Percentiles rank a stretch among this genome's conserved stretches.
These are phyloP conservation scores for Strigamia crassipes DNA, from an alignment of 2,888 invertebrate species.

Conservation along the genomic window DNA sequence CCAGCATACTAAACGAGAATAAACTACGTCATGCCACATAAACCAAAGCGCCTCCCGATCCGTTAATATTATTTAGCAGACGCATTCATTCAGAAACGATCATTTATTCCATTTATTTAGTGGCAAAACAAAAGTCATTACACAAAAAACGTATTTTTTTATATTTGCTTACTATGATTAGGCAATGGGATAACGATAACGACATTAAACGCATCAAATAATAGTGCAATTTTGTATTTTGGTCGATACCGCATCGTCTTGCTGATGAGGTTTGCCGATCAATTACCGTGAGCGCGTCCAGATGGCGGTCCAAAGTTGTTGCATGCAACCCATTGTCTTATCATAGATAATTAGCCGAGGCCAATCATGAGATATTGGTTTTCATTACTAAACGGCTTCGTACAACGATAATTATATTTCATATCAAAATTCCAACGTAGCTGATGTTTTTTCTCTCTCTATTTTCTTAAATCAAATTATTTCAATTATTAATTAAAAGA, in stretches of 20 bases:
- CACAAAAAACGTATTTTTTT: too few species aligned
- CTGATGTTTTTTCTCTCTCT: background rate
- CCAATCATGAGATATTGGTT: conserved; percentile 23
- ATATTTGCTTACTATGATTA: too few species aligned
- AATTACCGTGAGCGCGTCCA: conserved; percentile 26
- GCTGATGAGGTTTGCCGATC: conserved; percentile 23
- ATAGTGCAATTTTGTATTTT: conserved; percentile 6
- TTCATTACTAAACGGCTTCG: background rate
- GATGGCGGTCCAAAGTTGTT: conserved; percentile 37
- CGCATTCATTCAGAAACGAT: too few species aligned
- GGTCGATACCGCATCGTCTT: conserved; percentile 8
- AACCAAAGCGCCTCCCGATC: too few species aligned
- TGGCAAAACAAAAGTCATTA: too few species aligned
- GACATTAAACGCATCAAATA: conserved; percentile 17
- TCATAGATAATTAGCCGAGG: conserved; percentile 32
- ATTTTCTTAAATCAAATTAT: background rate
- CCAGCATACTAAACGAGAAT: too few species aligned
- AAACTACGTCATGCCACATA: too few species aligned
- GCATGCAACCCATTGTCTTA: conserved; percentile 29
- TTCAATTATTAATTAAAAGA: background rate
- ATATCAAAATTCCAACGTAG: background rate
- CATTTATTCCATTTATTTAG: too few species aligned
- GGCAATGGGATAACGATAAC: background rate
- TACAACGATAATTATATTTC: background rate
- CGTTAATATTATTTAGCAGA: too few species aligned